These are phyloP conservation scores for Myiothlypis coronata DNA, from an alignment of 2,797 vertebrate species.

Conservation along the genomic window DNA sequence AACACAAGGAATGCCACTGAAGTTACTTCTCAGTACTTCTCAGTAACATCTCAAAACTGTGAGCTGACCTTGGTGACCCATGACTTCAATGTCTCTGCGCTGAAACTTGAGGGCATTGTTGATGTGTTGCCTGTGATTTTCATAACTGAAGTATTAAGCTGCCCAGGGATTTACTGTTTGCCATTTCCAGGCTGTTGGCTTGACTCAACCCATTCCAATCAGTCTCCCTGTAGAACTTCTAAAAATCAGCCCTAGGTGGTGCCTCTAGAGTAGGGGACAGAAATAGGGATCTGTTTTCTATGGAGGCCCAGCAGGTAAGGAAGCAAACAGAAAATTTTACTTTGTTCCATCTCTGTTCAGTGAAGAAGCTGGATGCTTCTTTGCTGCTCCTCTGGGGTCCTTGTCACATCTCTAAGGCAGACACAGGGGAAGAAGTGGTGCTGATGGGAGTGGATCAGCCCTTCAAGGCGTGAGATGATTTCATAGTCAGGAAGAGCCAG, in stretches of 20 bases:
- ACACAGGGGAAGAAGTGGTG: conserved; percentile 69
- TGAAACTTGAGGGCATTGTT: not conserved
- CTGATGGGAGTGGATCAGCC: conserved; percentile 76
- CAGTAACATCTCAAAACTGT: not conserved
- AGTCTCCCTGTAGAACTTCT: not conserved
- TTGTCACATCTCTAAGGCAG: conserved; percentile 20
- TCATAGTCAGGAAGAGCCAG: conserved; percentile 81
- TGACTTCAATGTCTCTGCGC: not conserved
- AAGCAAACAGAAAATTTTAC: not conserved
- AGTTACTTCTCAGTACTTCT: not conserved
- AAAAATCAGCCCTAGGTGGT: not conserved
- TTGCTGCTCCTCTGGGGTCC: not conserved
- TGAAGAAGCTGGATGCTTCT: not conserved
- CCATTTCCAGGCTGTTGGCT: not conserved
- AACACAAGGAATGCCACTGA: not conserved
- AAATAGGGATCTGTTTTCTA: not conserved
- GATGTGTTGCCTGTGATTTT: not conserved
- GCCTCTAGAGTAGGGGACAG: not conserved
- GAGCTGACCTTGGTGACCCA: not conserved
- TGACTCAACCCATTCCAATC: not conserved
- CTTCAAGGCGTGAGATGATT: conserved; percentile 84
- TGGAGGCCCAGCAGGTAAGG: not conserved
- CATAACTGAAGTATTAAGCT: not conserved
- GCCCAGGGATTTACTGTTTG: not conserved
- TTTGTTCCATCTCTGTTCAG: not conserved